Evolutionary conservation across 2,888 invertebrate genomes (phyloP), one percentile per base, ranked within the genome.

Genomic region (Suillia variegata): DNA sequence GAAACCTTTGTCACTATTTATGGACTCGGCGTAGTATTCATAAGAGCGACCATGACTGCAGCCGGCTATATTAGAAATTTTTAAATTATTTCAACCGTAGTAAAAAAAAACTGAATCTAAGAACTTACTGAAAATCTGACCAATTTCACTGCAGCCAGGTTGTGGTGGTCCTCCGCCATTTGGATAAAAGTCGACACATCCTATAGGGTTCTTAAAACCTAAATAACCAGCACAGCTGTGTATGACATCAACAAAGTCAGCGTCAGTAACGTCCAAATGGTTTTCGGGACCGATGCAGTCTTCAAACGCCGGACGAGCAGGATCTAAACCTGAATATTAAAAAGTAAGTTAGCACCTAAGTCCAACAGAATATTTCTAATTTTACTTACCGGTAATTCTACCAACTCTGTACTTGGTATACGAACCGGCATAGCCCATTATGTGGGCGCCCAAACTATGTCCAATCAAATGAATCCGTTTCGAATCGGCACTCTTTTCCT

Each of bases 131-230:
- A 80, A 75, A 55, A 83, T 77, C 61, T 80, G 78, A n/a, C 81
- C 79, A 1, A 81, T 48, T 26, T 85, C 84, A 8, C 83, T 81
- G 72, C 90, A 90, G 1, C 90, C 90, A 0, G 91, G 91, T 71
- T 92, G 92, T 0, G 84, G 83, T 1, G 88, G 83, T 18, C 73
- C 75, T 0, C 91, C 92, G 13, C 86, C 86, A 74, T 92, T 91
- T 0, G 91, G 91, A 80, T 89, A 92, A 74, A 90, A 91, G 78
- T 92, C 92, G 0, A 77, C 88, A 72, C 90, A 86, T 0, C 92
- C 92, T 17, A 89, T 83, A 3, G 89, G 77, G 20, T 75, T 77
- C 4, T 73, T 70, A 56, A 78, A 81, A 0, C 91, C 91, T 33
- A 87, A 82, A 47, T 87, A 82, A 0, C 90, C 91, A 0, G 85